Conservation (phyloP, 2,888 invertebrate genomes). For the Drosophila pegasa region DNA sequence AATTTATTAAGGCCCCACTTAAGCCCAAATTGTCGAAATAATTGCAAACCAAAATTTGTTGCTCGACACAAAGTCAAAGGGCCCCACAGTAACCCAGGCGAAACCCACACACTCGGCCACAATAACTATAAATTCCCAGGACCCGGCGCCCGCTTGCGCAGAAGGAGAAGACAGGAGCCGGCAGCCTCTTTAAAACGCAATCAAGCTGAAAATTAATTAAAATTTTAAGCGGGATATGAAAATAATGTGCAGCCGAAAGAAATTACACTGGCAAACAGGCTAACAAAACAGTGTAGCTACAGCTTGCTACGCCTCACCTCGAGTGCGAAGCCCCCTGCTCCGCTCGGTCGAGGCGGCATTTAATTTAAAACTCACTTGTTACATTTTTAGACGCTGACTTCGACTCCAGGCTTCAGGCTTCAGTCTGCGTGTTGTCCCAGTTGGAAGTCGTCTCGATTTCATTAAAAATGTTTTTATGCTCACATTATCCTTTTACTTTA, state of each 20-base stretch:
- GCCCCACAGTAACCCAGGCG: slow-evolving; percentile 41
- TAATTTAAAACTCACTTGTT: slow-evolving; percentile 78
- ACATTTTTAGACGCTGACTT: slow-evolving; percentile 70
- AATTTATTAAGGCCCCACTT: slow-evolving; percentile 65
- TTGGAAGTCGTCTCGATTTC: slow-evolving; percentile 79
- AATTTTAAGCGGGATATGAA: slow-evolving; percentile 82
- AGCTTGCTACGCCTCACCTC: slow-evolving; percentile 17
- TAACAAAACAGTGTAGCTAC: slow-evolving; percentile 20
- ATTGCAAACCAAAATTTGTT: slow-evolving; percentile 64
- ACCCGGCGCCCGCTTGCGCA: slow-evolving; percentile 39
- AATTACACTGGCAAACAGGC: slow-evolving; percentile 43
- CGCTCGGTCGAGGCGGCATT: slow-evolving; percentile 30
- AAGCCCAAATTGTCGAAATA: slow-evolving; percentile 60
- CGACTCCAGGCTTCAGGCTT: slow-evolving; percentile 25
- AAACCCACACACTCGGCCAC: slow-evolving; percentile 58
- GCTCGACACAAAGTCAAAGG: slow-evolving; percentile 55
- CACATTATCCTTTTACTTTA: slow-evolving; percentile 77
- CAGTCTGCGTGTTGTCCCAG: slow-evolving; percentile 44
- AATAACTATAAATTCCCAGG: slow-evolving; percentile 76
- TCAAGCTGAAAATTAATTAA: slow-evolving; percentile 84
- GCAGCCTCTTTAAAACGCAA: slow-evolving; percentile 82
- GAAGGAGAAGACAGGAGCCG: slow-evolving; percentile 53
- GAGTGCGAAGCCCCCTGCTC: background rate
- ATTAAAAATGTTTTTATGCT: slow-evolving; percentile 81
- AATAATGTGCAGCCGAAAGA: slow-evolving; percentile 71